These are phyloP conservation scores for Rhagium mordax DNA, from an alignment of 2,888 invertebrate species.

Conservation along the genomic window DNA sequence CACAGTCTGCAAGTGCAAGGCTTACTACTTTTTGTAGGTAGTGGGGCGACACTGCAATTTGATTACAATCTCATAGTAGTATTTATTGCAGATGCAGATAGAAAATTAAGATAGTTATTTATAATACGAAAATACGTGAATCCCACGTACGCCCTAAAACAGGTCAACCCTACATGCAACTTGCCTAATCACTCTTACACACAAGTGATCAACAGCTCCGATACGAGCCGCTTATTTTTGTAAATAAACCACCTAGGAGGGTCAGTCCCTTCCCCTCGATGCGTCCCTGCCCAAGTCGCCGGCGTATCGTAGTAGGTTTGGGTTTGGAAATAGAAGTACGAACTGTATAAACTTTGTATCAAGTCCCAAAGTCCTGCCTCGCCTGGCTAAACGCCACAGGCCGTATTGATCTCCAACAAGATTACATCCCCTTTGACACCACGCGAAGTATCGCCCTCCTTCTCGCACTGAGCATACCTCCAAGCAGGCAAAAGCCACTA, in stretches of 20 bases:
- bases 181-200: background rate
- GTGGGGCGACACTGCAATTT: too few relatives aligned
- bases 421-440: conserved; percentile 66
- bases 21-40: too few relatives aligned
- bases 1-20: too few relatives aligned
- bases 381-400: conserved; percentile 68
- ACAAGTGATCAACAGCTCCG: background rate
- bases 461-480: conserved; percentile 49
- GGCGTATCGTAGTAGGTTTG: conserved; percentile 30
- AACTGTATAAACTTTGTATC: conserved; percentile 63
- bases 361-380: conserved; percentile 66
- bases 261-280: background rate
- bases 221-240: background rate
- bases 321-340: conserved; percentile 41
- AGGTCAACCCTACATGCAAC: background rate
- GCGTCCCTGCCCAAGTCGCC: conserved; percentile 3
- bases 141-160: too few relatives aligned
- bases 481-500: conserved; percentile 28
- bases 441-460: conserved; percentile 62
- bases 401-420: conserved; percentile 69
- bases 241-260: background rate
- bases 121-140: too few relatives aligned
- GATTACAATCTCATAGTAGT: too few relatives aligned
- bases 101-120: too few relatives aligned
- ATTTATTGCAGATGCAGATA: too few relatives aligned